Evolutionary conservation across 2,797 vertebrate species (phyloP), one percentile per base, ranked within the genome.

Genomic region (Glossophaga mutica): DNA sequence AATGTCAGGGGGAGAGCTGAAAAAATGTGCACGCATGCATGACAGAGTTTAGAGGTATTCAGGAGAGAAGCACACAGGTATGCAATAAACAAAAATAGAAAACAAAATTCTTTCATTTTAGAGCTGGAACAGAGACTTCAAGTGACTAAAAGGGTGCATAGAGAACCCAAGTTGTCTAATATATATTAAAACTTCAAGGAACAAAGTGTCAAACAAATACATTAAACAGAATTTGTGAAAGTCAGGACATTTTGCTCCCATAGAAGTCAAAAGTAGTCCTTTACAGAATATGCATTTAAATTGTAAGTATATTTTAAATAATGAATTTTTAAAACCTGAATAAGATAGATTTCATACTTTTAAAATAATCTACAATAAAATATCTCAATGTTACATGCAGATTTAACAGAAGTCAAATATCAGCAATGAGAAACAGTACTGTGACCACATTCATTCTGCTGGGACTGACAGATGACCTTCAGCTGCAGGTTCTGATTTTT

Each of bases 401-500:
- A 73, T 89, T 70, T 82, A 73, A 81, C 12, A 88, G 46, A 92
- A 90, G 32, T n/a, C 42, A 70, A 59, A 50, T 94, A 15, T 4
- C 78, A 1, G 29, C 57, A 22, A 85, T 97, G 95, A 97, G 77
- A 94, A 98, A 98, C 19, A 10, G 3, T 16, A 98, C 97, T 34
- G 21, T 97, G 19, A 84, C 79, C 15, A 85, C 97, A 59, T 98
- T 98, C 91, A 88, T 97, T 44, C 96, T 98, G 0, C 34, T 98
- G 82, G 98, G 97, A 24, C 89, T 98, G 55, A 96, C 96, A 1
- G 46, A 82, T 29, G 94, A 95, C 62, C 67, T 2, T 21, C 90
- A n/a, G 2, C 18, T 98, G 57, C 93, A 98, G 37, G 67, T 96
- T 65, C 24, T 59, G 16, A 2, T 97, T 42, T 97, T 98, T 29